These are phyloP conservation scores for Bubo bubo DNA, from an alignment of 2,113 vertebrate species.

Conservation along the genomic window DNA sequence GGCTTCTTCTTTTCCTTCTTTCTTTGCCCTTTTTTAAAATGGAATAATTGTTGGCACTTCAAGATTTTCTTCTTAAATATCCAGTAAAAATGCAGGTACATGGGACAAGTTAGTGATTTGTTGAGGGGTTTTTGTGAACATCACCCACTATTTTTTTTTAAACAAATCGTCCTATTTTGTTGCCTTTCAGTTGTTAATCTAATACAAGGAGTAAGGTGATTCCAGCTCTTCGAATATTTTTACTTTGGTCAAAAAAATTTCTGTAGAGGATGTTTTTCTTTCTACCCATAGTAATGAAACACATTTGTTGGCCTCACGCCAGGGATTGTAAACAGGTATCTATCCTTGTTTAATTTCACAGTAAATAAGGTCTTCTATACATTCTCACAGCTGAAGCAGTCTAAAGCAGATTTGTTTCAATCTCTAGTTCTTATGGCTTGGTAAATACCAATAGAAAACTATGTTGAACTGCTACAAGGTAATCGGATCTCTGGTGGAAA, in stretches of 20 bases:
- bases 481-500: neutral
- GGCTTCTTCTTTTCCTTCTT: neutral
- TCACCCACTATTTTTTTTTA: neutral
- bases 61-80: neutral
- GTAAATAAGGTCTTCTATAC: conserved; percentile 16
- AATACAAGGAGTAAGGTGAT: neutral
- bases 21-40: neutral
- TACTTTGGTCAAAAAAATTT: neutral
- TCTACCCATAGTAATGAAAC: conserved; percentile 28
- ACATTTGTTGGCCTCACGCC: neutral
- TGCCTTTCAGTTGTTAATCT: neutral
- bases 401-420: conserved; percentile 4
- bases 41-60: neutral
- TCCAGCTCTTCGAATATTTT: neutral
- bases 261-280: neutral
- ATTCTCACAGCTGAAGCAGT: neutral
- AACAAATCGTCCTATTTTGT: neutral
- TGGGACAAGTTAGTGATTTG: neutral
- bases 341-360: conserved; percentile 46
- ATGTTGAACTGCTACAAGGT: neutral
- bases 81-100: neutral
- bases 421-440: neutral
- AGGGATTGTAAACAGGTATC: conserved; percentile 22
- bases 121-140: neutral
- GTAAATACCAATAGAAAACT: conserved; percentile 14